phyloP scores from a whole-genome alignment of 2,888 invertebrate genomes.

The Margaritifera margaritifera region DNA sequence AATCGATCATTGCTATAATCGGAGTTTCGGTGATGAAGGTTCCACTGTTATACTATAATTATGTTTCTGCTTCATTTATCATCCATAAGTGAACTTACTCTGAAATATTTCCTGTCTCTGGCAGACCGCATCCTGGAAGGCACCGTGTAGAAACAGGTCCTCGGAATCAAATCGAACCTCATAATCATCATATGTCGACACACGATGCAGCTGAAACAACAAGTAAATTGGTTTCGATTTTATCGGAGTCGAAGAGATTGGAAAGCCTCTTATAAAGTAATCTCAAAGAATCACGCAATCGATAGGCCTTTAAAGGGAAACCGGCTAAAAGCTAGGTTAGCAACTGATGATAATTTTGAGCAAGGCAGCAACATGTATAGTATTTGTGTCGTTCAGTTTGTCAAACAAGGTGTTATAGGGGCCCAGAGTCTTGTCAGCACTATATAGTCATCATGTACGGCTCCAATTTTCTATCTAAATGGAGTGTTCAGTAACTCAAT shows the following conservation, averaged over 20 bases:
- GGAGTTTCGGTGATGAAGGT: background rate
- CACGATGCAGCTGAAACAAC: constrained; percentile 38
- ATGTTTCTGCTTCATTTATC: too few species aligned
- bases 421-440: too few species aligned
- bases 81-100: constrained; percentile 17
- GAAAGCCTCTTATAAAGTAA: background rate
- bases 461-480: too few species aligned
- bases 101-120: constrained; percentile 42
- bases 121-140: constrained; percentile 33
- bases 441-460: too few species aligned
- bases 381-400: too few species aligned
- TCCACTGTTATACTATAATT: too few species aligned
- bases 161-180: constrained; percentile 38
- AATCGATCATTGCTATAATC: background rate
- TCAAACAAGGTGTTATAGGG: too few species aligned
- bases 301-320: too few species aligned
- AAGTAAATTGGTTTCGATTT: background rate
- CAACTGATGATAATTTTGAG: too few species aligned
- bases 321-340: too few species aligned
- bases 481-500: too few species aligned
- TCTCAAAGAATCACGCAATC: background rate
- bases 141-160: constrained; percentile 43
- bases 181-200: constrained; percentile 42
- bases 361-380: too few species aligned
- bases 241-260: background rate